Evolutionary conservation across 2,797 vertebrate genomes (phyloP), one percentile per base, ranked within the genome.

Genomic region (Clarias pachynema): DNA sequence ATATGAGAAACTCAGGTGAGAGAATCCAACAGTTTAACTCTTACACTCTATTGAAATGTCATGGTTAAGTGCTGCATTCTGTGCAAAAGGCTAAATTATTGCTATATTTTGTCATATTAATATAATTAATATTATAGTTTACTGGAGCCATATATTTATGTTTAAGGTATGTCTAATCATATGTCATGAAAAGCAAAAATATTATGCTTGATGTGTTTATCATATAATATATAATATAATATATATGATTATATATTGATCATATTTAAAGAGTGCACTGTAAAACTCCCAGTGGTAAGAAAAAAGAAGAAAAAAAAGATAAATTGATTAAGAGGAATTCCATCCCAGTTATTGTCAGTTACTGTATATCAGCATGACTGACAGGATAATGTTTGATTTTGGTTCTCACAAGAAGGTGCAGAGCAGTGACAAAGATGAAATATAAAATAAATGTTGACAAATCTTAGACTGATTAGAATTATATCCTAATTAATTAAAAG

Each of bases 11-110:
- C 29, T 62, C 49, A 60, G 22, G 34, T 2, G 5, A 44, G 16
- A 37, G 12, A 77, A 84, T 24, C 29, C 10, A 72, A n/a, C 37
- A n/a, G n/a, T 57, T 77, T 78, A 57, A 65, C 69, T 44, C 12
- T 18, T 49, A 12, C 44, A 37, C 1, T 53, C 15, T 57, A 26
- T 62, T 72, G 40, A 44, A 59, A 57, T 74, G 57, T 26, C 24
- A 40, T 18, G 44, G 34, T 29, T 60, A 63, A 73, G 37, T 49
- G 57, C 57, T 74, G 22, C 70, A 63, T 75, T 84, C 22, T 53
- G 40, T 49, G 24, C 24, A 73, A 73, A 73, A 24, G 12, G 12
- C n/a, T 15, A n/a, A 15, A 29, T 53, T 53, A 74, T 18, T 53
- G 14, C 14, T 72, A 18, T 2, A 53, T 53, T 74, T 53, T 22